Percentiles rank a stretch among this genome's conserved stretches.
phyloP scores from a whole-genome alignment of 2,113 vertebrate genomes.

The Brachyistius frenatus region DNA sequence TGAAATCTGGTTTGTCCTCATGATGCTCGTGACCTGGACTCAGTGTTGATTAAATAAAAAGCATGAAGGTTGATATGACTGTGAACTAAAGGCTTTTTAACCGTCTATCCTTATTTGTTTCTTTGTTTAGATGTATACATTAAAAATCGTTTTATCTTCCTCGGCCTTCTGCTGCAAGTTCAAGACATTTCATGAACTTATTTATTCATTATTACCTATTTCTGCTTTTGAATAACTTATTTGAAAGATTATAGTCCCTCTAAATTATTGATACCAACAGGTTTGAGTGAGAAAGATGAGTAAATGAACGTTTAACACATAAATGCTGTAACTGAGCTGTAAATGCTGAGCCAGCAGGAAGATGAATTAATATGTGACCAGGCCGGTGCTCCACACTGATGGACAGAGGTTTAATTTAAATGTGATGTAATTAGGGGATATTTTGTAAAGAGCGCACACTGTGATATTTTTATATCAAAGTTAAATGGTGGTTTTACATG shows the following conservation, averaged over 20 bases:
- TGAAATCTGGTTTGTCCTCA: not conserved
- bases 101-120: not conserved
- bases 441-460: not conserved
- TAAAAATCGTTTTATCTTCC: too few species aligned
- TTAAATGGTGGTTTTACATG: not conserved
- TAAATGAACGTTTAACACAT: not conserved
- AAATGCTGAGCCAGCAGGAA: not conserved
- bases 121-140: not conserved
- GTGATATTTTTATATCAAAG: not conserved
- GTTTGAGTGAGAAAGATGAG: not conserved
- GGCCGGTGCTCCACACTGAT: not conserved
- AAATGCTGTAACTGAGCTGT: conserved; percentile 16
- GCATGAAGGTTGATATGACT: not conserved
- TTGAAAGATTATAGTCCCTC: not conserved
- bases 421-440: not conserved
- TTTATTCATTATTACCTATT: not conserved
- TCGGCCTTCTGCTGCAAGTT: not conserved
- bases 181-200: not conserved
- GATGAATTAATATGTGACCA: conserved; percentile 10
- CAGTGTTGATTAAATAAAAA: not conserved
- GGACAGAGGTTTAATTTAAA: conserved; percentile 5
- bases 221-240: not conserved
- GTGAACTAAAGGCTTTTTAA: not conserved
- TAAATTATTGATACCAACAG: not conserved
- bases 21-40: not conserved